Conservation (phyloP, 1,140 invertebrate genomes). For the Pteromalus puparum region DNA sequence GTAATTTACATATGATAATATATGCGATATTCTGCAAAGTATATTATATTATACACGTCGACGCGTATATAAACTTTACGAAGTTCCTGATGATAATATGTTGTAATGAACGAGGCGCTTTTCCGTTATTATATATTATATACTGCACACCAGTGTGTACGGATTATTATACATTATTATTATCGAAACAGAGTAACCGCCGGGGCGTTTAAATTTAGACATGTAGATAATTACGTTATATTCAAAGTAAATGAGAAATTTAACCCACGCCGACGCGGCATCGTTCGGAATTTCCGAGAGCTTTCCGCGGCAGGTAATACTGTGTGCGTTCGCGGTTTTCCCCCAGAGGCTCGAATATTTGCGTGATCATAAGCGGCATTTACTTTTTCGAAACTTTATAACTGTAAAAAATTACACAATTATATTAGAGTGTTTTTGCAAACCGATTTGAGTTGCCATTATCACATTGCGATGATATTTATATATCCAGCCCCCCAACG, state of each 20-base stretch:
- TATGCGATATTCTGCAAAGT: slow-evolving; percentile 20
- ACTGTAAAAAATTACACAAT: too few relatives aligned
- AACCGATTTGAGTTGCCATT: too few relatives aligned
- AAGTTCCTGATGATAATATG: slow-evolving; percentile 10
- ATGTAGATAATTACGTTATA: neutral
- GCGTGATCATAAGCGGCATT: too few relatives aligned
- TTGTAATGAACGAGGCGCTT: neutral
- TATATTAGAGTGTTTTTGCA: too few relatives aligned
- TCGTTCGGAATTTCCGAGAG: neutral
- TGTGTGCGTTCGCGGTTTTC: too few relatives aligned
- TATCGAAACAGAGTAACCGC: neutral
- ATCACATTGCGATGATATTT: too few relatives aligned
- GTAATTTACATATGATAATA: neutral
- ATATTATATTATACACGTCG: neutral
- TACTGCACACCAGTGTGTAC: neutral
- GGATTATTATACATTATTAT: neutral
- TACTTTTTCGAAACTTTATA: too few relatives aligned
- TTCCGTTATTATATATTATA: neutral
- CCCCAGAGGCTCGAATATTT: too few relatives aligned
- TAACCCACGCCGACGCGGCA: neutral
- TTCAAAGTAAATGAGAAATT: neutral
- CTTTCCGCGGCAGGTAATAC: neutral
- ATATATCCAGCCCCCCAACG: too few relatives aligned
- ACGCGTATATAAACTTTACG: neutral
- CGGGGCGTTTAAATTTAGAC: neutral